Conservation (phyloP, 2,113 vertebrate genomes). For the Gasterosteus nipponicus region DNA sequence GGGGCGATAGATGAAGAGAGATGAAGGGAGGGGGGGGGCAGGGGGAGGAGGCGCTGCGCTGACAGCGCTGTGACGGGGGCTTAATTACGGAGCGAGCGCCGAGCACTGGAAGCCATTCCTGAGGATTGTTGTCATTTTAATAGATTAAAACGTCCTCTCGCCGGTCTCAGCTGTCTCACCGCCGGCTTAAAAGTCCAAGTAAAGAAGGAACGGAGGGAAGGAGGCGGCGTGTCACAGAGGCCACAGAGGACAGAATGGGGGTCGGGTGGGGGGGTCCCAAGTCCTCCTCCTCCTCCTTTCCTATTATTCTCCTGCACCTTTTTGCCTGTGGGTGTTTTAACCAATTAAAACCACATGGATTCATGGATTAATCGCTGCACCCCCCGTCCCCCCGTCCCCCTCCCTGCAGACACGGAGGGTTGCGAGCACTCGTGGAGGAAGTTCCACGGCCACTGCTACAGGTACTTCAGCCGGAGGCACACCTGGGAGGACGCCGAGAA, state of each 20-base stretch:
- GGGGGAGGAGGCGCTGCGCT: constrained; percentile 40
- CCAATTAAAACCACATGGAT: constrained; percentile 9
- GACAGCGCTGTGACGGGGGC: constrained; percentile 77
- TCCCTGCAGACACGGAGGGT: constrained; percentile 88
- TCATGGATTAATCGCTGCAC: constrained; percentile 29
- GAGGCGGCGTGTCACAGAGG: constrained; percentile 15
- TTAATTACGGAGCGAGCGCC: constrained; percentile 75
- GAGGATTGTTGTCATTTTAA: constrained; percentile 78
- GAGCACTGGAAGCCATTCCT: constrained; percentile 68
- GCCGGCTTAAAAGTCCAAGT: constrained; percentile 58
- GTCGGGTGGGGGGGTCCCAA: neutral
- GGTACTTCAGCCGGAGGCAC: constrained; percentile 88
- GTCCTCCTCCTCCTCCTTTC: constrained; percentile 22
- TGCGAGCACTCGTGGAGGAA: constrained; percentile 94
- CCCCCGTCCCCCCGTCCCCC: neutral
- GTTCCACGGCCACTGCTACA: constrained; percentile 94
- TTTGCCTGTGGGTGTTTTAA: constrained; percentile 29
- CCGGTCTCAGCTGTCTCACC: constrained; percentile 70
- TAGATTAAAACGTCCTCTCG: constrained; percentile 76
- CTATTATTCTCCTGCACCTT: constrained; percentile 7
- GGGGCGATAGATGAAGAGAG: constrained; percentile 49
- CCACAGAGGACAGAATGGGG: constrained; percentile 4
- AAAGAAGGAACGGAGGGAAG: constrained; percentile 17
- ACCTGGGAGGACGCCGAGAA: constrained; percentile 94
- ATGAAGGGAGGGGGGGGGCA: constrained; percentile 25